Evolutionary conservation across 2,113 vertebrate species (phyloP).

Genomic region (Pipra filicauda): DNA sequence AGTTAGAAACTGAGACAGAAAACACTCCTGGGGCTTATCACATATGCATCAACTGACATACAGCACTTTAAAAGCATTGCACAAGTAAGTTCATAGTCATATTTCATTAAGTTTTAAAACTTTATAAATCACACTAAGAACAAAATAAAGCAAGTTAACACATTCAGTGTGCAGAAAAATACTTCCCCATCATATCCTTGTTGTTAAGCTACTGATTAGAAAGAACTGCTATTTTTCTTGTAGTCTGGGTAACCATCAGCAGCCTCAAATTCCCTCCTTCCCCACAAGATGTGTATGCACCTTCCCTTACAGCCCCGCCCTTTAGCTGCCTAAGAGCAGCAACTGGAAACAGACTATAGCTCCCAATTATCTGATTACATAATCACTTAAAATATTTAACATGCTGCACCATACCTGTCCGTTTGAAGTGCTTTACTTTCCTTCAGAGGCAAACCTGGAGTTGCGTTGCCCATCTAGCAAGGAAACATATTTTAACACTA

Average conservation of each 20-base stretch:
- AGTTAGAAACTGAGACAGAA: background rate
- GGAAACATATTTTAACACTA: background rate
- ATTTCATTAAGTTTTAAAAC: background rate
- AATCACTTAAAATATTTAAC: background rate
- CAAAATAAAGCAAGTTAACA: background rate
- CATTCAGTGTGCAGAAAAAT: background rate
- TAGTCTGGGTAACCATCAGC: background rate
- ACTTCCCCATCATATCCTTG: background rate
- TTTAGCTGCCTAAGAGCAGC: background rate
- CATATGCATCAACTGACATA: background rate
- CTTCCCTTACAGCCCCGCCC: background rate
- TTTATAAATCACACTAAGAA: background rate
- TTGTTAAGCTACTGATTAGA: background rate
- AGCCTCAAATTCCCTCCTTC: background rate
- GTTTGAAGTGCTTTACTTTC: constrained; percentile 27
- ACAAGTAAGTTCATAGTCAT: background rate
- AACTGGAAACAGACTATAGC: background rate
- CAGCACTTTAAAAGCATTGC: background rate
- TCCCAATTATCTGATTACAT: background rate
- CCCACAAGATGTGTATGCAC: background rate
- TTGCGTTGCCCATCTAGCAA: constrained; percentile 29
- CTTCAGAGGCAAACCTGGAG: constrained; percentile 23
- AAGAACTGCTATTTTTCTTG: background rate
- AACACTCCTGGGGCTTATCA: background rate
- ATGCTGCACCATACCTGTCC: constrained; percentile 35